Evolutionary conservation across 2,888 invertebrate species (phyloP).

Genomic region (Leptinotarsa juncta): DNA sequence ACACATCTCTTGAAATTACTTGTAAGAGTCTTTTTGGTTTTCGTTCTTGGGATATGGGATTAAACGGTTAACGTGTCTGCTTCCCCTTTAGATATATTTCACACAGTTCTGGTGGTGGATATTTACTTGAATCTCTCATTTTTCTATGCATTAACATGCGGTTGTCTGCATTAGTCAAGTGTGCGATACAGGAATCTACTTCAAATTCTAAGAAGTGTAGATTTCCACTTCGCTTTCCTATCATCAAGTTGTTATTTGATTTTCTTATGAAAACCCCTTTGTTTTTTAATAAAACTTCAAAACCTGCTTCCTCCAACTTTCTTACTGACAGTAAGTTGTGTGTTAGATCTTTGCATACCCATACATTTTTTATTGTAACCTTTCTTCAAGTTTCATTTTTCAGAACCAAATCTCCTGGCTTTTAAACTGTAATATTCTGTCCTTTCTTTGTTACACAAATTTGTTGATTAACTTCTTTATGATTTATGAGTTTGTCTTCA

Average conservation of each 20-base stretch:
- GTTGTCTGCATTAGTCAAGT: too few relatives aligned
- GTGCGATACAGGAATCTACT: not conserved
- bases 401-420: conserved; percentile 42
- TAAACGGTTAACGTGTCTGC: conserved; percentile 23
- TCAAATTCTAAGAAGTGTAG: conserved; percentile 18
- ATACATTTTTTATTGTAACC: conserved; percentile 1
- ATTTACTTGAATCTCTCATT: conserved; percentile 33
- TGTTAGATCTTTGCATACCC: conserved; percentile 17
- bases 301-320: conserved; percentile 25
- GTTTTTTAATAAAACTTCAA: conserved; percentile 17
- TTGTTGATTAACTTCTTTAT: conserved; percentile 34
- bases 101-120: conserved; percentile 22
- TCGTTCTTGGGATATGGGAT: conserved; percentile 18
- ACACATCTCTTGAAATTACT: conserved; percentile 36
- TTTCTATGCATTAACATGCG: conserved; percentile 17
- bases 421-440: conserved; percentile 41
- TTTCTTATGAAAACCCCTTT: conserved; percentile 22
- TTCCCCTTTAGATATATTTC: conserved; percentile 32
- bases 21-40: conserved; percentile 32
- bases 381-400: conserved; percentile 27
- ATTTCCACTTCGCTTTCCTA: conserved; percentile 24
- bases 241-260: not conserved
- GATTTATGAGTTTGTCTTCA: conserved; percentile 30
- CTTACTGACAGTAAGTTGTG: conserved; percentile 27
- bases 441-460: conserved; percentile 49